A percentile compares a stretch with the other conserved stretches of the same genome.
phyloP scores from a whole-genome alignment of 2,113 vertebrate genomes.

The Myrmecophaga tridactyla region DNA sequence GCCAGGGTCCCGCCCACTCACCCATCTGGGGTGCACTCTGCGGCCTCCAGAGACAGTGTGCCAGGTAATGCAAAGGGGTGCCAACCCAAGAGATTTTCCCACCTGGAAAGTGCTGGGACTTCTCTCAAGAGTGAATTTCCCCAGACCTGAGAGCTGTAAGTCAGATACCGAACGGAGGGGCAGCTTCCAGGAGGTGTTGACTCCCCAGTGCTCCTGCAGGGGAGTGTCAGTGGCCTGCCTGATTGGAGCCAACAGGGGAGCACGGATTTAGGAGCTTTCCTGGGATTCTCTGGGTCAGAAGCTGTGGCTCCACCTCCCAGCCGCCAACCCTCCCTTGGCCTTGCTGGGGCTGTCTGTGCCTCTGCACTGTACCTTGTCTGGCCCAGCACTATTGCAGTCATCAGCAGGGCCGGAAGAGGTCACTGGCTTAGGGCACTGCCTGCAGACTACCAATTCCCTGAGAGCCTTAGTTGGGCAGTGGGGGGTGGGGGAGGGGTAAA shows the following conservation, averaged over 20 bases:
- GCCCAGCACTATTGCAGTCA: conserved; percentile 37
- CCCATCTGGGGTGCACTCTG: background rate
- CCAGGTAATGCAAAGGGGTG: background rate
- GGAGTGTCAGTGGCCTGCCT: background rate
- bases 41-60: conserved; percentile 37
- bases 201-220: background rate
- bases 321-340: background rate
- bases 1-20: background rate
- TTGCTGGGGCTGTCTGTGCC: background rate
- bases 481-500: background rate
- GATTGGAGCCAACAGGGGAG: background rate
- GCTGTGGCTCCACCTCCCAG: background rate
- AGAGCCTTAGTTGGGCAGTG: too few species aligned
- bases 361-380: background rate
- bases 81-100: background rate
- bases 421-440: conserved; percentile 27
- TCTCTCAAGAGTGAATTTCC: background rate
- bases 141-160: background rate
- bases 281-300: background rate
- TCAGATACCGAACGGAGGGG: background rate
- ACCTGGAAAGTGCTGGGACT: background rate
- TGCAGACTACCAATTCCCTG: conserved; percentile 58
- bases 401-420: conserved; percentile 22
- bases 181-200: background rate
- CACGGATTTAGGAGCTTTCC: background rate